These are phyloP conservation scores for Coregonus suidteri DNA, from an alignment of 2,797 vertebrate species.

Conservation along the genomic window DNA sequence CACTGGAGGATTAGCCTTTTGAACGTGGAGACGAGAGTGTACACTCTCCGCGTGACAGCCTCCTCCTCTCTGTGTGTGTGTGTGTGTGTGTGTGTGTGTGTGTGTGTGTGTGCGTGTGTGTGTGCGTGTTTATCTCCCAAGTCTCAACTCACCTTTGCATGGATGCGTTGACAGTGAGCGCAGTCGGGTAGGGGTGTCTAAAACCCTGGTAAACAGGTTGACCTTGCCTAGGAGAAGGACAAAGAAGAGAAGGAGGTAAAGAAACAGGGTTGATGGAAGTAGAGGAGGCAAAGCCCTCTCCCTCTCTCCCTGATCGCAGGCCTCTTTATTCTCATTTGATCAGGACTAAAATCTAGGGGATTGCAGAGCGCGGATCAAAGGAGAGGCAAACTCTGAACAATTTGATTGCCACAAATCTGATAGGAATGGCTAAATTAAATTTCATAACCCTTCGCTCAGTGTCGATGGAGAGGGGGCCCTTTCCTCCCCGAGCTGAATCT, in stretches of 20 bases:
- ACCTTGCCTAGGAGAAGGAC: constrained; percentile 91
- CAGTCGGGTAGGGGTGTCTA: constrained; percentile 98
- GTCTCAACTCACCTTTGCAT: constrained; percentile 97
- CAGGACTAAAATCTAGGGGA: constrained; percentile 99
- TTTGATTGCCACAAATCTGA: constrained; percentile 99
- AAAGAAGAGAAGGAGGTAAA: constrained; percentile 70
- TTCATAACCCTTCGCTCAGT: constrained; percentile 99
- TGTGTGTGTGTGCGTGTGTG: constrained; percentile 33
- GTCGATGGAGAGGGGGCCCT: constrained; percentile 88
- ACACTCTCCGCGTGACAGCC: constrained; percentile 61
- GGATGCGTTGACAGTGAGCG: constrained; percentile 99
- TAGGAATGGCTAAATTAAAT: constrained; percentile 99
- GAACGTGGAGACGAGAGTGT: constrained; percentile 64
- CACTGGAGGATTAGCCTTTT: constrained; percentile 75
- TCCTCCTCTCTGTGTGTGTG: constrained; percentile 38
- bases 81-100: constrained; percentile 12
- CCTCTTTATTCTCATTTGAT: constrained; percentile 99
- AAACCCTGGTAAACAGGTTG: constrained; percentile 99
- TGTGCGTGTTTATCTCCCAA: constrained; percentile 46
- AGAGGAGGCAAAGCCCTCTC: constrained; percentile 65
- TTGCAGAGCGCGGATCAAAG: constrained; percentile 99
- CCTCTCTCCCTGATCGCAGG: constrained; percentile 80
- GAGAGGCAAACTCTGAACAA: constrained; percentile 95
- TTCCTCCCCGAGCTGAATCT: constrained; percentile 96
- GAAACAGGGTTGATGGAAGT: constrained; percentile 67